A percentile compares a stretch with the other conserved stretches of the same genome.
Evolutionary conservation across 64 coral and sea anemone genomes (phyloP).

Genomic region (Actinia tenebrosa): DNA sequence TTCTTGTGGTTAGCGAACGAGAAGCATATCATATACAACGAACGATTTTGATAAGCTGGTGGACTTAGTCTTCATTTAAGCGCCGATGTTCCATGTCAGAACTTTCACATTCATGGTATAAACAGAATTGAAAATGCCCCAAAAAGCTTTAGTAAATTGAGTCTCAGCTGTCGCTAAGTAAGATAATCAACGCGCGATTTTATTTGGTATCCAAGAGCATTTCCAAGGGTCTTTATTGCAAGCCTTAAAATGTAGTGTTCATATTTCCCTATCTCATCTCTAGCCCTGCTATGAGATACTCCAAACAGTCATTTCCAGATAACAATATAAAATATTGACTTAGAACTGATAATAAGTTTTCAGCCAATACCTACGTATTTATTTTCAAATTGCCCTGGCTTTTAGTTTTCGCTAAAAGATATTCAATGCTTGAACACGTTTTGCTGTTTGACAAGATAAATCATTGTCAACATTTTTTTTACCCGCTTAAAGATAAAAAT

Average conservation of each 20-base stretch:
- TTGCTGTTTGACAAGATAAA: slow-evolving; percentile 10
- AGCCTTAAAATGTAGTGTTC: too few relatives aligned
- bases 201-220: too few relatives aligned
- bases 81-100: neutral
- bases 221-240: too few relatives aligned
- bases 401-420: neutral
- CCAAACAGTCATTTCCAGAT: neutral
- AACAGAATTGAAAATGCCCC: neutral
- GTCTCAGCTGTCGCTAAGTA: too few relatives aligned
- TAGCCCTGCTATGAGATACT: neutral
- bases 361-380: neutral
- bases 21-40: neutral
- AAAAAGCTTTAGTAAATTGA: neutral
- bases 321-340: neutral
- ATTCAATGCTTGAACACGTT: slow-evolving; percentile 13
- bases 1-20: neutral
- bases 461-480: slow-evolving; percentile 5
- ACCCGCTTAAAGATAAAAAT: neutral
- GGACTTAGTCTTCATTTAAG: neutral
- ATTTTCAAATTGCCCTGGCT: neutral
- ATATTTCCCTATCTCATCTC: neutral
- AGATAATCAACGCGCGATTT: too few relatives aligned
- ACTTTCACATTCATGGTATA: neutral
- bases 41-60: neutral
- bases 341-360: neutral